Evolutionary conservation across 1,140 invertebrate species (phyloP), one percentile per base, ranked within the genome.

Genomic region (Batillaria attramentaria): DNA sequence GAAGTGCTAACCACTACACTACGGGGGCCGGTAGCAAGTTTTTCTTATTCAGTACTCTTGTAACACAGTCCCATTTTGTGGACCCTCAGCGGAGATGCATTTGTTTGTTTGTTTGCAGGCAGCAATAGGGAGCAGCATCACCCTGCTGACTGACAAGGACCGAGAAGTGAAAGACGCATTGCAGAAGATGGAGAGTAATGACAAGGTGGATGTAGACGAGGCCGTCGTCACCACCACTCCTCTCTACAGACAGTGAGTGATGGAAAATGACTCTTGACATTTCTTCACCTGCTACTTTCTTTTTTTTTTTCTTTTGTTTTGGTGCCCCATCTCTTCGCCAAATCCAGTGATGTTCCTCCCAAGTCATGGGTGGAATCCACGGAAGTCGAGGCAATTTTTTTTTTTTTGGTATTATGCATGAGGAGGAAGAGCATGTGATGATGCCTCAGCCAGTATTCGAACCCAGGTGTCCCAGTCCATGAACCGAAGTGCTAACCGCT

Each of bases 211-310:
- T 91, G 95, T 98, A 70, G 98, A 99, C 92, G 97, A 99, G 90
- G 97, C 97, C 79, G 97, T 99, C 74, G 97, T 96, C 35, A 98
- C 98, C 8, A 97, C 97, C 78, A 96, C 97, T 60, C 98, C 98
- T 1, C 91, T 99, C 41, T 99, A 99, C 89, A 97, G 96, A 92
- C 98, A 99, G 90, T 92, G 81, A 87, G 91, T 87, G 37, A 39
- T 33, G 2, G n/a, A 62, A 2, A 8, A 62, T 10, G 8, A 1
- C 13, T 62, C 33, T 62, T n/a, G n/a, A 50, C 35, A n/a, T 69
- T 35, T 69, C 10, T 69, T 35, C 37, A 16, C 35, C 66, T 35
- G n/a, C 33, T 6, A 28, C 10, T 62, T 6, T 62, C 57, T 62
- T 6, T 62, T 31, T 62, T 6, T 62, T n/a, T 10, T 0, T 62